Base-by-base conservation (phyloP, 1,140 invertebrate genomes). In the Drosophila burlai region DNA sequence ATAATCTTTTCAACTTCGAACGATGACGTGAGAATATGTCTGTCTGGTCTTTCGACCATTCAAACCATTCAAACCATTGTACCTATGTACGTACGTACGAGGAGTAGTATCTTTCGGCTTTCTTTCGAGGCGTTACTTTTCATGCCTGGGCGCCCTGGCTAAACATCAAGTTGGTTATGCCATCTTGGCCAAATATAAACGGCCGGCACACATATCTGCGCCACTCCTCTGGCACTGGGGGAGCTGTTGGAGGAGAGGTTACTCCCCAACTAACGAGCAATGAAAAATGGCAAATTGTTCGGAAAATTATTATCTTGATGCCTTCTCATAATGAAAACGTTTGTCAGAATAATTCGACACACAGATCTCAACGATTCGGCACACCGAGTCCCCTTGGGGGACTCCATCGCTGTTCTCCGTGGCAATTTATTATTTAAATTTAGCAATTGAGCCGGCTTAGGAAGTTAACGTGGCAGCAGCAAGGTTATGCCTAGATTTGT, bases 231-330 rank as follows among this genome's bases (percentile, higher is more conserved):
- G 21, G 26, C 26, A 29, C 38, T 45, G 36, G 47, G n/a, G 36
- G 74, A 75, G 66, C 47, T 58, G 21, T 24, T 46, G 31, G 31
- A n/a, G 11, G 18, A 15, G n/a, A 34, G 38, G 45, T 29, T 79
- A 47, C 61, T 62, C 54, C 29, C 47, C 61, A 75, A 59, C 59
- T 59, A 87, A 89, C 83, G 60, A 87, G 76, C 79, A 49, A 66
- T 86, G 80, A 87, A 86, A 89, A 87, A 86, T 86, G 80, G 83
- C 71, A 87, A 89, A 90, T 89, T 89, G 84, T 61, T 80, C 50
- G 85, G 75, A 81, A 90, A 90, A 89, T 85, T 90, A 89, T 85
- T 90, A 73, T 80, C 69, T 57, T 47, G 60, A 72, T 81, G 66
- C 62, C 21, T 34, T 18, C 29, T 85, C 71, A 90, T 91, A 90